Percentiles rank a stretch among this genome's conserved stretches.
Conservation (phyloP, 1,140 invertebrate genomes). For the Phthorimaea operculella region DNA sequence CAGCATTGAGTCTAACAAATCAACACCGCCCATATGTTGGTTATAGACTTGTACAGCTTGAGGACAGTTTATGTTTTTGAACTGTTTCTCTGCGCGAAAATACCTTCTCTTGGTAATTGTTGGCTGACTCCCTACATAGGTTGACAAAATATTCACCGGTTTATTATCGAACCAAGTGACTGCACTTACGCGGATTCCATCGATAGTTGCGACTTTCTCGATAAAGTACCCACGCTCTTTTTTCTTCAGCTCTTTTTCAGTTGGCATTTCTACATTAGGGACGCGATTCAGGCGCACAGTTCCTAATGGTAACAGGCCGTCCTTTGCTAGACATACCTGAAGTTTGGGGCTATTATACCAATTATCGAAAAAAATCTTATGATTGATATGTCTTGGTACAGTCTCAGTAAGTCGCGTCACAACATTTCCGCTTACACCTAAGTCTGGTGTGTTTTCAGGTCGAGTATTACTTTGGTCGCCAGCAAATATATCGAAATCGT, state of each 20-base stretch:
- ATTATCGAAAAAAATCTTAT: conserved; percentile 50
- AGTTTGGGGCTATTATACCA: conserved; percentile 40
- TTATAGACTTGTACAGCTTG: conserved; percentile 31
- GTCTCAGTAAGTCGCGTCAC: conserved; percentile 25
- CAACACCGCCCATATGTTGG: conserved; percentile 43
- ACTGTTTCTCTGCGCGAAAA: conserved; percentile 16
- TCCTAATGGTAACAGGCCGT: conserved; percentile 44
- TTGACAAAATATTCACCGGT: conserved; percentile 33
- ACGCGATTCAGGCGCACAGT: conserved; percentile 47
- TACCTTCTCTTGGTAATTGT: conserved; percentile 22
- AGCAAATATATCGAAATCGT: conserved; percentile 33
- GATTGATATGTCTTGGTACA: conserved; percentile 30
- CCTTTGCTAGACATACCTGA: conserved; percentile 30
- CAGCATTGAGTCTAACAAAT: conserved; percentile 30
- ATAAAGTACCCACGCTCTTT: conserved; percentile 16
- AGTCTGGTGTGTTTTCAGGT: conserved; percentile 19
- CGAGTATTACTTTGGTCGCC: conserved; percentile 29
- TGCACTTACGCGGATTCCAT: conserved; percentile 28
- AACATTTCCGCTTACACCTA: conserved; percentile 37
- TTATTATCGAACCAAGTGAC: conserved; percentile 34
- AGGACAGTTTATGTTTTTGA: conserved; percentile 13
- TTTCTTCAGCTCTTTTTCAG: conserved; percentile 34
- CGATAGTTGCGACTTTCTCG: conserved; percentile 25
- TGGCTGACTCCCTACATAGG: conserved; percentile 38
- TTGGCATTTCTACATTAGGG: conserved; percentile 27